phyloP scores from a whole-genome alignment of 1,140 invertebrate species.

The Ctenoplectra terminalis region DNA sequence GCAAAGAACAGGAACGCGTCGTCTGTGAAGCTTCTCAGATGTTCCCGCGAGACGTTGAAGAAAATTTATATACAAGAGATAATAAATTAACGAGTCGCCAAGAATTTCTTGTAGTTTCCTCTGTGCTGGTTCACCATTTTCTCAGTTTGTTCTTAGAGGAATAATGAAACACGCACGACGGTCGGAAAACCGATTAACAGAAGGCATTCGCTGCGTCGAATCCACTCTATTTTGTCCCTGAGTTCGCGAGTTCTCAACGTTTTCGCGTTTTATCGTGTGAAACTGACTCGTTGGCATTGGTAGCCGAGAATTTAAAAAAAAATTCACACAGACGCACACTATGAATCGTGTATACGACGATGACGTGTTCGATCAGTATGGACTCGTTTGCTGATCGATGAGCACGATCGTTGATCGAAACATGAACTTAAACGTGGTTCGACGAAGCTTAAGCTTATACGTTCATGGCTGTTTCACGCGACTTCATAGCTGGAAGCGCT shows the following conservation, averaged over 20 bases:
- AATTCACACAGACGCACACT: neutral
- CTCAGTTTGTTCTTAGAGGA: neutral
- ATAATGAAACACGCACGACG: neutral
- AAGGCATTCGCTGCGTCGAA: neutral
- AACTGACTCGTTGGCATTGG: neutral
- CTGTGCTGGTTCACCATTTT: neutral
- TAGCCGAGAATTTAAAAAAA: neutral
- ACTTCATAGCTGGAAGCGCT: neutral
- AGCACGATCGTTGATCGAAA: neutral
- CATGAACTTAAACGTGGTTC: neutral
- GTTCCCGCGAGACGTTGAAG: neutral
- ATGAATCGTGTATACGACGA: neutral
- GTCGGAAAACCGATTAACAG: neutral
- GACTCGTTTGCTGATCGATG: neutral
- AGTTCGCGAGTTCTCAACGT: neutral
- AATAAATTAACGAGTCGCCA: neutral
- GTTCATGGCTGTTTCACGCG: neutral
- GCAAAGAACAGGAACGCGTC: neutral
- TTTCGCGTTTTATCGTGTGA: constrained; percentile 5
- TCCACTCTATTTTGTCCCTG: constrained; percentile 20
- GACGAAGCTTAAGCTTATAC: neutral
- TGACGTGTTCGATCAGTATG: neutral
- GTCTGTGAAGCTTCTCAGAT: neutral
- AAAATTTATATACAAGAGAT: neutral
- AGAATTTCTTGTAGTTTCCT: neutral